Conservation (phyloP, 2,113 vertebrate species). For the Trematomus loennbergii region DNA sequence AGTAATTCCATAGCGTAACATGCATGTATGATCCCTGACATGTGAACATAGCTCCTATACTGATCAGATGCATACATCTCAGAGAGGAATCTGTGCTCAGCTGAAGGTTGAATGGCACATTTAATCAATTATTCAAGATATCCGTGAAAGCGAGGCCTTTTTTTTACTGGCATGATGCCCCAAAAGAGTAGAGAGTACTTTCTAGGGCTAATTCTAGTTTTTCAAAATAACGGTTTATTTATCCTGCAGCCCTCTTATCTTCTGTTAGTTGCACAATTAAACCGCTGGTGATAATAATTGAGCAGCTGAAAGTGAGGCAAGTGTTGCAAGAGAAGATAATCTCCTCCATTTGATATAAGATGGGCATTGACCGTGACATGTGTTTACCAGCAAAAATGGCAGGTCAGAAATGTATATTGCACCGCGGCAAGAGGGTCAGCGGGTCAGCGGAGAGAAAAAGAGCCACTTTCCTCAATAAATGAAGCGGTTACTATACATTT, state of each 20-base stretch:
- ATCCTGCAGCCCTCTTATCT: conserved; percentile 22
- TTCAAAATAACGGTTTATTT: no score
- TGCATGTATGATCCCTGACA: neutral
- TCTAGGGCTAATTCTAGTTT: no score
- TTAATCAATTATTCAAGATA: conserved; percentile 76
- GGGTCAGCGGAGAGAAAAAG: conserved; percentile 57
- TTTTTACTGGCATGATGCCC: conserved; percentile 66
- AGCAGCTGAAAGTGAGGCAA: neutral
- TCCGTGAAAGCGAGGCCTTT: conserved; percentile 56
- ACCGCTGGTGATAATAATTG: neutral
- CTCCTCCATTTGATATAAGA: conserved; percentile 37
- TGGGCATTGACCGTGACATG: conserved; percentile 42
- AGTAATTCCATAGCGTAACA: conserved; percentile 17
- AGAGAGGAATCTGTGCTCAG: conserved; percentile 29
- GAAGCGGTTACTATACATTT: conserved; percentile 66
- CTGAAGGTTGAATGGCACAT: conserved; percentile 82
- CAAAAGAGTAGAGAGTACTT: neutral
- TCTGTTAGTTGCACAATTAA: neutral
- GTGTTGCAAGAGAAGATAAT: conserved; percentile 43
- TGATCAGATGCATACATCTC: conserved; percentile 15
- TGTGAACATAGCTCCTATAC: neutral
- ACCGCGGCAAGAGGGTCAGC: conserved; percentile 34
- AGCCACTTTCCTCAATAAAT: conserved; percentile 69
- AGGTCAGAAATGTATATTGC: conserved; percentile 62
- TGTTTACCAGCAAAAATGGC: conserved; percentile 52